Base-by-base conservation (phyloP, 2,888 invertebrate genomes). In the Punctoribates punctum region DNA sequence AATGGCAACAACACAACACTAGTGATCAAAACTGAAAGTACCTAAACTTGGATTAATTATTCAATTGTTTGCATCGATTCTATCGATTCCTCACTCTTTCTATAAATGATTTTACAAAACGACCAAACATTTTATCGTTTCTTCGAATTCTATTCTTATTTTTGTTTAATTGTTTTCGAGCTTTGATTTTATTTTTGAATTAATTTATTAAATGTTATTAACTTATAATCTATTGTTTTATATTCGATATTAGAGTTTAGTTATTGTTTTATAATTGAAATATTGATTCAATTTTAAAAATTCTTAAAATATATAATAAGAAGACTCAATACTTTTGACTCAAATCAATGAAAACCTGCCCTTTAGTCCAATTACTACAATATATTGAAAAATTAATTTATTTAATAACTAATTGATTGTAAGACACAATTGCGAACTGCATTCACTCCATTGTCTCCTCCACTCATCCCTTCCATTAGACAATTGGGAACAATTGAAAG, bases 401-500 rank as follows among this genome's bases (percentile, higher is more conserved):
- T 48, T 11, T 15, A 51, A n/a, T 51, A 51, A 51, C n/a, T 51
- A 17, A n/a, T 51, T 51, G n/a, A 9, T n/a, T 17, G 46, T 15
- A 11, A 15, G 5, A 51, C 17, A 51, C 51, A 51, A 17, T 51
- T n/a, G 51, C 17, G 51, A 11, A 51, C n/a, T 51, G n/a, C 51
- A 51, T 51, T 51, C 51, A 51, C 51, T 51, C 51, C 51, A 51
- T 51, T 51, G 20, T 54, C 54, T 23, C 25, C 27, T 62, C 62
- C 20, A 15, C 25, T 65, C 34, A 65, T 65, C 65, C 65, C 34
- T 67, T 46, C 27, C 72, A 72, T 72, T 34, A 17, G 11, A 67
- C n/a, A 67, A 72, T 42, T 48, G 72, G 72, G 72, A 72, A 72
- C 72, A 72, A 72, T 72, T 72, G 72, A 20, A 72, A 72, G 48